Percentiles rank a stretch among this genome's conserved stretches.
These are phyloP conservation scores for Caenorhabditis macrosperma DNA, from an alignment of 2,888 invertebrate genomes.

Conservation along the genomic window DNA sequence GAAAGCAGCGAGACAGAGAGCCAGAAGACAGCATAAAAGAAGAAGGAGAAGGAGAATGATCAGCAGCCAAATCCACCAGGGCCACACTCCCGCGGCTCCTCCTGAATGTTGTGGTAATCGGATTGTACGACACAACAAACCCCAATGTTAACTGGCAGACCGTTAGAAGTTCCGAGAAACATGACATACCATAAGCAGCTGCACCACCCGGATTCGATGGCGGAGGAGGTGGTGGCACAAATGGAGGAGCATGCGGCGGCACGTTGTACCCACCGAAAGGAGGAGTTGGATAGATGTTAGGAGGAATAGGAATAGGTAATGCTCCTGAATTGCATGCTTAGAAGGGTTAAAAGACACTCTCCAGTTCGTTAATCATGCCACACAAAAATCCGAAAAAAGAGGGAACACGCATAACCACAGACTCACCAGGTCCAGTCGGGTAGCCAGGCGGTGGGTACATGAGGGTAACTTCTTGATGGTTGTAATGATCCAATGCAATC, in stretches of 20 bases:
- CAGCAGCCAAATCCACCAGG: conserved; percentile 76
- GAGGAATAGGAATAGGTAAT: conserved; percentile 48
- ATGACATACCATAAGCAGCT: conserved; percentile 1
- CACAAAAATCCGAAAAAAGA: neutral
- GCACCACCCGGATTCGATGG: conserved; percentile 30
- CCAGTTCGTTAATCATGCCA: neutral
- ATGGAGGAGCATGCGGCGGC: conserved; percentile 40
- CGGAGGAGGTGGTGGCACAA: conserved; percentile 31
- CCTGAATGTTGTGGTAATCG: conserved; percentile 19
- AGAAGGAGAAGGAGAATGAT: conserved; percentile 70
- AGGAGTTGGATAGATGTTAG: conserved; percentile 59
- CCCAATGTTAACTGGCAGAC: too few relatives aligned
- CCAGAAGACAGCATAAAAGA: conserved; percentile 66
- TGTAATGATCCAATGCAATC: conserved; percentile 18
- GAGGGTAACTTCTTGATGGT: neutral
- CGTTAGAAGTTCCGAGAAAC: neutral
- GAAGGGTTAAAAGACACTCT: conserved; percentile 7
- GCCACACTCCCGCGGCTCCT: conserved; percentile 44
- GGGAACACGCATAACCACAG: neutral
- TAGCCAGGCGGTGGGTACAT: conserved; percentile 24
- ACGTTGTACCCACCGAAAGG: conserved; percentile 40
- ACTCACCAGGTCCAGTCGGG: conserved; percentile 25
- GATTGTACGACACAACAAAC: too few relatives aligned
- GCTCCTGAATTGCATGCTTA: conserved; percentile 47
- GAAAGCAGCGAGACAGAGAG: conserved; percentile 62